Evolutionary conservation across 2,113 vertebrate genomes (phyloP).

Genomic region (Nicator chloris): DNA sequence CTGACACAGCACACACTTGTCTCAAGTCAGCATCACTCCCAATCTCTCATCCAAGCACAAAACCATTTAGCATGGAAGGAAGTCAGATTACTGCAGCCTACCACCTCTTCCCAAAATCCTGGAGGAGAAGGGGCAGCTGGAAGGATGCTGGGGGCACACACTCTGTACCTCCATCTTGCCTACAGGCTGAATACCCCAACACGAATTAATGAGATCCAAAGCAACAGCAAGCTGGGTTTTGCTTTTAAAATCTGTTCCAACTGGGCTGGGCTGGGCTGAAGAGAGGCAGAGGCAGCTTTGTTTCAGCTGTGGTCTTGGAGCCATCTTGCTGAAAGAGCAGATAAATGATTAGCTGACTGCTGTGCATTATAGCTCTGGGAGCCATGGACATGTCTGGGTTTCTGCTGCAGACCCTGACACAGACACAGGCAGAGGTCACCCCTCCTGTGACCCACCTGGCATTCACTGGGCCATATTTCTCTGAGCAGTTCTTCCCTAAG

Average conservation of each 20-base stretch:
- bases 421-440: not conserved
- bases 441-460: fast-evolving
- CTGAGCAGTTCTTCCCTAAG: not conserved
- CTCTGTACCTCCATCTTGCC: not conserved
- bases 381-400: not conserved
- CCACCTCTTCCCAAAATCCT: not conserved
- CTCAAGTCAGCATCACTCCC: not conserved
- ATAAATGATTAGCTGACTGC: not conserved
- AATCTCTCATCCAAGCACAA: not conserved
- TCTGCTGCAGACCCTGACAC: not conserved
- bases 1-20: not conserved
- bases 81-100: not conserved
- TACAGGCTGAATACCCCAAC: not conserved
- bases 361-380: not conserved
- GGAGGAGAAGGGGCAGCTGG: not conserved
- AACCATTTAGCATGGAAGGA: not conserved
- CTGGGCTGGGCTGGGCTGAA: not conserved
- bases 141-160: not conserved
- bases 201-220: not conserved
- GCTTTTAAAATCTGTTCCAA: not conserved
- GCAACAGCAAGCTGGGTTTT: not conserved
- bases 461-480: fast-evolving
- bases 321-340: not conserved
- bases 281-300: not conserved
- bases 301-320: not conserved